These are phyloP conservation scores for Syngnathus acus DNA, from an alignment of 2,797 vertebrate genomes.

Conservation along the genomic window DNA sequence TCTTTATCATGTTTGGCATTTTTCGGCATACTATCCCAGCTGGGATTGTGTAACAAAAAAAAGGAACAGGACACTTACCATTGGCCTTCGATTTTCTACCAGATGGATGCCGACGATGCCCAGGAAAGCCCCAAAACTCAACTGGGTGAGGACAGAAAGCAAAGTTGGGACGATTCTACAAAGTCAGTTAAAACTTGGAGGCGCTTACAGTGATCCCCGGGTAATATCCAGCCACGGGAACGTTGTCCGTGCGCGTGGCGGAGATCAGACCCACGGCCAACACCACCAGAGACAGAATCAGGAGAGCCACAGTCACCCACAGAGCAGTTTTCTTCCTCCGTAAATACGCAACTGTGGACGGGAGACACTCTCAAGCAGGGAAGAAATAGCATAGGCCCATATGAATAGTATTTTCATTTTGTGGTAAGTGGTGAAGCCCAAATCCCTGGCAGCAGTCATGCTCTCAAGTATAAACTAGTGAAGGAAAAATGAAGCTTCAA, in stretches of 20 bases:
- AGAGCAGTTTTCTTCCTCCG: slow-evolving; percentile 80
- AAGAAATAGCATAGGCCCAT: neutral
- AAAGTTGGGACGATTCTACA: neutral
- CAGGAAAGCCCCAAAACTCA: slow-evolving; percentile 92
- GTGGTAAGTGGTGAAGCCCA: no score
- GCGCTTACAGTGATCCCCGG: slow-evolving; percentile 81
- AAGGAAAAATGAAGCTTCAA: no score
- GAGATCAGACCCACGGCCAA: slow-evolving; percentile 81
- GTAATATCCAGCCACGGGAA: slow-evolving; percentile 87
- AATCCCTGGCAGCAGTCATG: no score
- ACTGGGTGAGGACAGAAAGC: slow-evolving; percentile 57
- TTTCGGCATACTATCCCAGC: neutral
- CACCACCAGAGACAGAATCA: slow-evolving; percentile 76
- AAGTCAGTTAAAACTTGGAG: neutral
- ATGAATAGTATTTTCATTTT: no score
- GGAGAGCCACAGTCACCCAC: slow-evolving; percentile 76
- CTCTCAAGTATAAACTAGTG: no score
- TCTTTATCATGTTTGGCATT: no score
- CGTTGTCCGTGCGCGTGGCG: slow-evolving; percentile 85
- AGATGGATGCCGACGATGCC: slow-evolving; percentile 86
- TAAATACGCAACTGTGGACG: slow-evolving; percentile 66
- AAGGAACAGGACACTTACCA: slow-evolving; percentile 73
- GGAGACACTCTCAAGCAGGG: neutral
- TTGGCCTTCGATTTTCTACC: slow-evolving; percentile 88
- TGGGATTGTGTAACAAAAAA: neutral